These are phyloP conservation scores for Melanargia galathea DNA, from an alignment of 2,888 invertebrate species.

Conservation along the genomic window DNA sequence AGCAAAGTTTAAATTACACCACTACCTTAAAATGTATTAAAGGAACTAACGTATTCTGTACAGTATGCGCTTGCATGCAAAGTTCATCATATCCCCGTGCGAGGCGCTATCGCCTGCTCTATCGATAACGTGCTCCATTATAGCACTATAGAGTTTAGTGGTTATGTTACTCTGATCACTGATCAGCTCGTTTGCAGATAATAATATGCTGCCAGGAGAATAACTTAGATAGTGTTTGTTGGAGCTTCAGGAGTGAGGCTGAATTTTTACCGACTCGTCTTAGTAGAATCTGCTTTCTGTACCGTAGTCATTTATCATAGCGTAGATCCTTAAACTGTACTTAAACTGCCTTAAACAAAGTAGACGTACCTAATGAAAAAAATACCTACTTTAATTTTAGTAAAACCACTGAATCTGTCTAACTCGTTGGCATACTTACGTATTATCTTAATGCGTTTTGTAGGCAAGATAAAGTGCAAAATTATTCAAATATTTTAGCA, in stretches of 20 bases:
- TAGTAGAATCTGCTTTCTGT: neutral
- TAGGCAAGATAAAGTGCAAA: no score
- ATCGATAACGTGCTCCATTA: slow-evolving; percentile 21
- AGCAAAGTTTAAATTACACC: neutral
- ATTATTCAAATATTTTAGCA: no score
- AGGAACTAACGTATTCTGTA: slow-evolving; percentile 17
- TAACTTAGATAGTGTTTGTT: neutral
- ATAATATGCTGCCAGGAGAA: neutral
- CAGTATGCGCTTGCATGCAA: slow-evolving; percentile 12
- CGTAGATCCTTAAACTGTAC: no score
- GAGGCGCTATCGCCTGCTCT: slow-evolving; percentile 11
- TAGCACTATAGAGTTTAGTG: neutral
- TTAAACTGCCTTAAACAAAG: no score
- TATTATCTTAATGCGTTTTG: no score
- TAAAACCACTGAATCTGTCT: no score
- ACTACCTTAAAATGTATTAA: slow-evolving; percentile 1
- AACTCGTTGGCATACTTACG: no score
- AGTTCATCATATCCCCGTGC: slow-evolving; percentile 20
- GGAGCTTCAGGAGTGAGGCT: neutral
- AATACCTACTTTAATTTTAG: no score
- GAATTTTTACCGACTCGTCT: neutral
- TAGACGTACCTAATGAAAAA: no score
- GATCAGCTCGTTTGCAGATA: slow-evolving; percentile 17
- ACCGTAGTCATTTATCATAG: no score
- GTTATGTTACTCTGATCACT: slow-evolving; percentile 8